Percentiles rank a stretch among this genome's conserved stretches.
Evolutionary conservation across 2,888 invertebrate genomes (phyloP).

Genomic region (Linnaemya vulpina): DNA sequence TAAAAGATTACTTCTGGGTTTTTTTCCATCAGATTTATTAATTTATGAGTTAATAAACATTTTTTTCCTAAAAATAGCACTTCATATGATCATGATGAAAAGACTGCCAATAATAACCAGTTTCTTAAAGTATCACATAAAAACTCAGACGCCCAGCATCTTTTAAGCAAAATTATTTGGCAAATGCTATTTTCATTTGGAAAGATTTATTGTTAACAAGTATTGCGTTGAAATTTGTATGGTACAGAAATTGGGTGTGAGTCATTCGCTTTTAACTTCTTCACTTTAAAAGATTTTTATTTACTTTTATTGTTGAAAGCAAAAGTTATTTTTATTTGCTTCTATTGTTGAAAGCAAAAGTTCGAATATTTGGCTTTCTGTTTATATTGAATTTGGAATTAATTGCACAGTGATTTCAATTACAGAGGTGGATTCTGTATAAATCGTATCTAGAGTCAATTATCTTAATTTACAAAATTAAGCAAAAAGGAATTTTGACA

Average conservation of each 20-base stretch:
- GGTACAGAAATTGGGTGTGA: not conserved
- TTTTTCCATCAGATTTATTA: slow-evolving; percentile 34
- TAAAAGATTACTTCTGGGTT: slow-evolving; percentile 40
- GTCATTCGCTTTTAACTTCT: not conserved
- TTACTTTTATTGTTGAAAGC: not conserved
- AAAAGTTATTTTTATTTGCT: not conserved
- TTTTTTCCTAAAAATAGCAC: slow-evolving; percentile 40
- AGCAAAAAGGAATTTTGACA: no score
- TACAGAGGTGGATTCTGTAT: no score
- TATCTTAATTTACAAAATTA: no score
- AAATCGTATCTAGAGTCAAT: no score
- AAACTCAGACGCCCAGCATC: not conserved
- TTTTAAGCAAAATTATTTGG: not conserved
- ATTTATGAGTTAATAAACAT: slow-evolving; percentile 15
- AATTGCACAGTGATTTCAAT: no score
- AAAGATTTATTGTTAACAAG: slow-evolving; percentile 11
- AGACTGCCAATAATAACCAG: slow-evolving; percentile 6
- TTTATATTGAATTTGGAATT: not conserved
- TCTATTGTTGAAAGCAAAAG: not conserved
- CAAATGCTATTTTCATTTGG: not conserved
- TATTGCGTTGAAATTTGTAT: not conserved
- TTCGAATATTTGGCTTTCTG: not conserved
- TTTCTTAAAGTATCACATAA: slow-evolving; percentile 8
- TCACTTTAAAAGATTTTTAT: not conserved
- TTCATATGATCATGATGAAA: slow-evolving; percentile 17